These are phyloP conservation scores for Paguma larvata DNA, from an alignment of 2,797 vertebrate species.

Conservation along the genomic window DNA sequence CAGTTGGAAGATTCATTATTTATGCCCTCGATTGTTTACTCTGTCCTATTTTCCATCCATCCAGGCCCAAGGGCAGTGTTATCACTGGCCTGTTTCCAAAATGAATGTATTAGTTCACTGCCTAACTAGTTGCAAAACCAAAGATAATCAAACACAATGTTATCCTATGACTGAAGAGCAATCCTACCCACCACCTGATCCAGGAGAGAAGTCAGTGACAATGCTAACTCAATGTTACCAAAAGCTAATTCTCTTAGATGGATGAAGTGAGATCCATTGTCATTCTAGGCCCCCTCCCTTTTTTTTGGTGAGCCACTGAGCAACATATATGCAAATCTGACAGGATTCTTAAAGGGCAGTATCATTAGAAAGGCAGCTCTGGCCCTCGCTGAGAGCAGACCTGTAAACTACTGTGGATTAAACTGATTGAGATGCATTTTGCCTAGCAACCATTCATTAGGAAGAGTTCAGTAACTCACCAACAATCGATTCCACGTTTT, in stretches of 20 bases:
- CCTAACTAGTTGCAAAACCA: constrained; percentile 71
- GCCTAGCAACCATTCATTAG: constrained; percentile 93
- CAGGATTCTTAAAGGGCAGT: constrained; percentile 83
- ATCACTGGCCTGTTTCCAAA: constrained; percentile 78
- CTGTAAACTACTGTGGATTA: constrained; percentile 94
- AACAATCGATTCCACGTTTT: constrained; percentile 92
- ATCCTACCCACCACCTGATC: constrained; percentile 34
- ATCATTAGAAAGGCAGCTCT: constrained; percentile 81
- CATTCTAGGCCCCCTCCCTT: constrained; percentile 53
- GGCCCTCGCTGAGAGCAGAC: constrained; percentile 89
- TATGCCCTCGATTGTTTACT: constrained; percentile 78
- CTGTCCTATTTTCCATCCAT: constrained; percentile 76
- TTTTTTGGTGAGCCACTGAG: constrained; percentile 79
- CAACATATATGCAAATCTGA: constrained; percentile 70
- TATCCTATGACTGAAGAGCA: constrained; percentile 60
- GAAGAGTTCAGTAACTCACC: constrained; percentile 91
- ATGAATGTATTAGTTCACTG: constrained; percentile 59
- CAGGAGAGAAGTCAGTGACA: constrained; percentile 71
- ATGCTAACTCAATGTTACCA: constrained; percentile 83
- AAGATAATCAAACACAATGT: constrained; percentile 56
- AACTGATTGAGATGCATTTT: constrained; percentile 92
- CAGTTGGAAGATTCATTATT: constrained; percentile 82
- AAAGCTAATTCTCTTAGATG: constrained; percentile 58
- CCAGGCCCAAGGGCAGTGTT: constrained; percentile 68
- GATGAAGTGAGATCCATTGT: constrained; percentile 65